Percentiles rank a stretch among this genome's conserved stretches.
phyloP scores from a whole-genome alignment of 2,113 vertebrate species.

The Bungarus multicinctus region DNA sequence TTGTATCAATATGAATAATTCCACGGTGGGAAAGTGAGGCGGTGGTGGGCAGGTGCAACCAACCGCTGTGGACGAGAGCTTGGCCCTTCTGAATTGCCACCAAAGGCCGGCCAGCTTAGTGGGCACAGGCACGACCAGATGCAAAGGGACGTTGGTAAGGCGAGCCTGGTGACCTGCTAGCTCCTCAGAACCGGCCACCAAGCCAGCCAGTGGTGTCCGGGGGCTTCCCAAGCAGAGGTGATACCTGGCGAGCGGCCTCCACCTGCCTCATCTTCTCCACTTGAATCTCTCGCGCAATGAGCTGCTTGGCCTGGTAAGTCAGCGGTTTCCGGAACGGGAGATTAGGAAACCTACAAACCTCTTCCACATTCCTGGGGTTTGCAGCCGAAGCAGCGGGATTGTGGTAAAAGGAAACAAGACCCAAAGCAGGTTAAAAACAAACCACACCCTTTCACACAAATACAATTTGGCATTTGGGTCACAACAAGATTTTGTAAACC shows the following conservation, averaged over 20 bases:
- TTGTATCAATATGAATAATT: background rate
- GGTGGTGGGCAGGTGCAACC: background rate
- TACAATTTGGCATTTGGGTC: background rate
- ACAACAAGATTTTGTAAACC: background rate
- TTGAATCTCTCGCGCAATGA: slow-evolving; percentile 90
- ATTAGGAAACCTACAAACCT: slow-evolving; percentile 80
- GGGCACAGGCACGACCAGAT: background rate
- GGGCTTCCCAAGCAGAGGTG: slow-evolving; percentile 65
- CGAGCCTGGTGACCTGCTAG: background rate
- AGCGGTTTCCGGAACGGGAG: slow-evolving; percentile 84
- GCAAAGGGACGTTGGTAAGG: background rate
- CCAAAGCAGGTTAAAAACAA: background rate
- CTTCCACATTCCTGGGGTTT: slow-evolving; percentile 81
- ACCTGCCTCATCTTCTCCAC: slow-evolving; percentile 91
- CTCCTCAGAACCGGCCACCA: background rate
- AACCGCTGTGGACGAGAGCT: background rate
- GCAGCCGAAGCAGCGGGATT: background rate
- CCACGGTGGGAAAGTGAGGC: background rate
- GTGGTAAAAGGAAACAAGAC: background rate
- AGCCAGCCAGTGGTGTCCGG: background rate
- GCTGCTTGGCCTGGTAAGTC: slow-evolving; percentile 94
- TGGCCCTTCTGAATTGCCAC: background rate
- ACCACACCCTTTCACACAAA: background rate
- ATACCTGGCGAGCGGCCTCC: slow-evolving; percentile 73
- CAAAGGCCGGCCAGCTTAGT: background rate